phyloP scores from a whole-genome alignment of 2,888 invertebrate genomes.

The Busseola fusca region DNA sequence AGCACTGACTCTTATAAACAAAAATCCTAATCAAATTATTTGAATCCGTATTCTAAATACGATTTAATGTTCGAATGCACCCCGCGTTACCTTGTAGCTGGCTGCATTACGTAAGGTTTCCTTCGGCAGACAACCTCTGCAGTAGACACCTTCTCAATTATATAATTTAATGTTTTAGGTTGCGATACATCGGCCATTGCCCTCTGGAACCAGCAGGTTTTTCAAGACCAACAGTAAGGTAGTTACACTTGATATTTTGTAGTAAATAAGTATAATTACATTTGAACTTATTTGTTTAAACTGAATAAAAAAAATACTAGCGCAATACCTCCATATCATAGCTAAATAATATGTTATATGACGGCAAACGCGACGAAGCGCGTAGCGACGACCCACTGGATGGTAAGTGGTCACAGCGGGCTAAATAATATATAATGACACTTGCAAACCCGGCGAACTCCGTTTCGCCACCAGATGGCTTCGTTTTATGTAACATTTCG shows the following conservation, averaged over 20 bases:
- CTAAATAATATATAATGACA: no score
- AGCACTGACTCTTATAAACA: no score
- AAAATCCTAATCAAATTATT: no score
- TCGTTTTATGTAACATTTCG: no score
- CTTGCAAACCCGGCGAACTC: no score
- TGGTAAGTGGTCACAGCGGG: neutral
- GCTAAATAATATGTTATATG: neutral
- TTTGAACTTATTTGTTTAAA: no score
- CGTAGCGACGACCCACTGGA: neutral
- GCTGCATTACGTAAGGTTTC: no score
- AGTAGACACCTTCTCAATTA: neutral
- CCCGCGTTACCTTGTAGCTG: no score
- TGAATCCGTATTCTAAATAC: no score
- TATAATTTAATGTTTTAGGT: conserved; percentile 67
- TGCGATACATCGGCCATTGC: conserved; percentile 82
- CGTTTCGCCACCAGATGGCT: no score
- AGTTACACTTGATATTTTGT: conserved; percentile 55
- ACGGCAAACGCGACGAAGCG: neutral
- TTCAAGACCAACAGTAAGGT: conserved; percentile 58
- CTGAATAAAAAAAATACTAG: neutral
- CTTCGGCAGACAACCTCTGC: no score
- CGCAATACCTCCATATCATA: neutral
- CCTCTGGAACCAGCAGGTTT: conserved; percentile 66
- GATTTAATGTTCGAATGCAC: no score
- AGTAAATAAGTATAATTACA: neutral